These are phyloP conservation scores for Andrena cerasifolii DNA, from an alignment of 1,140 invertebrate genomes.

Conservation along the genomic window DNA sequence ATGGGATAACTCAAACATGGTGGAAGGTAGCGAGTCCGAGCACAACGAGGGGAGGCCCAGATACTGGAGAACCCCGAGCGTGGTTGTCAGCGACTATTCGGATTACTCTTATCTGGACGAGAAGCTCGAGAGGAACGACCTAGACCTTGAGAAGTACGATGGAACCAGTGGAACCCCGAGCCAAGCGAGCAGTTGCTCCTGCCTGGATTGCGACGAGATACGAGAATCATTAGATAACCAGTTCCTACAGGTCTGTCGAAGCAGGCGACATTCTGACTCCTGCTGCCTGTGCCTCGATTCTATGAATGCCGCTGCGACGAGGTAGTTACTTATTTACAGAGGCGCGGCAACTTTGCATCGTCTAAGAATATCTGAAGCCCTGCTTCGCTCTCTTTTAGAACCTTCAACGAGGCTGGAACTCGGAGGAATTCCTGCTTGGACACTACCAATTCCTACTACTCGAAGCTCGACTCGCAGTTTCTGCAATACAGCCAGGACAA, in stretches of 20 bases:
- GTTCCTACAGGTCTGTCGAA: conserved; percentile 68
- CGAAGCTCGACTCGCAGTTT: conserved; percentile 46
- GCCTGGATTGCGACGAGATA: conserved; percentile 76
- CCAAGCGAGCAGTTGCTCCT: conserved; percentile 77
- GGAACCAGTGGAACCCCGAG: conserved; percentile 71
- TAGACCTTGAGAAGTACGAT: conserved; percentile 73
- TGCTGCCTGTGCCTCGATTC: conserved; percentile 70
- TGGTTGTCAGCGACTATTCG: conserved; percentile 92
- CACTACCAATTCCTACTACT: conserved; percentile 63
- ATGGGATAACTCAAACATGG: conserved; percentile 71
- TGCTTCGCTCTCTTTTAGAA: conserved; percentile 8
- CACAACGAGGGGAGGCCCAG: conserved; percentile 81
- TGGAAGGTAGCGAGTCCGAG: conserved; percentile 80
- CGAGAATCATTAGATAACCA: conserved; percentile 68
- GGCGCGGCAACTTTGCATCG: background rate
- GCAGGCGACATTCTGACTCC: conserved; percentile 77
- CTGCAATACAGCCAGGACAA: conserved; percentile 11
- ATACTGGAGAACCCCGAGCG: conserved; percentile 89
- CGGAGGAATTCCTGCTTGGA: conserved; percentile 76
- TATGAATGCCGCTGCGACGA: conserved; percentile 41
- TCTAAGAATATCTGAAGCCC: no score
- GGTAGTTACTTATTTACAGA: conserved; percentile 1
- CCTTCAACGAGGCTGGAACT: conserved; percentile 46
- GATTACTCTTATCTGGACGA: conserved; percentile 84
- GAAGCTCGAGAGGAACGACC: conserved; percentile 74